phyloP scores from a whole-genome alignment of 30 jellyfish, hydroid and myxozoan species.

The Rhopilema esculentum region DNA sequence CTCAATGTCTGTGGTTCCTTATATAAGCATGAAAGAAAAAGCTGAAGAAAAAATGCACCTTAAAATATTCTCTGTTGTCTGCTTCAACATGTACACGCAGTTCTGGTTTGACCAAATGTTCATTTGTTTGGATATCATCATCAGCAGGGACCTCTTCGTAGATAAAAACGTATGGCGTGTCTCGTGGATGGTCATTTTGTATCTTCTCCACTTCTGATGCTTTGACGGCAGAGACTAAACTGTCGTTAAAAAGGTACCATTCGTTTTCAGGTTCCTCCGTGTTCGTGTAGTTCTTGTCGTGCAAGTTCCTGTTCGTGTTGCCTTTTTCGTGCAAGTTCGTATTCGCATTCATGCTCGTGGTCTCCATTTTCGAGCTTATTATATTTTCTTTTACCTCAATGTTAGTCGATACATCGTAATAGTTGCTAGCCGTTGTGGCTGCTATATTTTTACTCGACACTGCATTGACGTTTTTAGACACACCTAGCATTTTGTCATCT shows the following conservation, averaged over 20 bases:
- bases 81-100: constrained; percentile 30
- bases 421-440: too few species aligned
- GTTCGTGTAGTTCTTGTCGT: neutral
- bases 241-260: constrained; percentile 89
- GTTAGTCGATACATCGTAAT: neutral
- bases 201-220: constrained; percentile 42
- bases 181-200: constrained; percentile 72
- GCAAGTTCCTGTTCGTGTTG: too few species aligned
- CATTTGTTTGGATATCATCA: neutral
- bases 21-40: neutral
- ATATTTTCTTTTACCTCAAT: neutral
- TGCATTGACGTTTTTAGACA: neutral
- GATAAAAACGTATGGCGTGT: constrained; percentile 91
- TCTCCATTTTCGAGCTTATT: neutral
- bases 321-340: neutral
- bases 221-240: constrained; percentile 46
- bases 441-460: too few species aligned
- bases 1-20: too few species aligned
- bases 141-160: constrained; percentile 61
- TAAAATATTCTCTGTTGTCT: constrained; percentile 37
- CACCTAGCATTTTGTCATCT: neutral
- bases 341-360: neutral
- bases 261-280: neutral
- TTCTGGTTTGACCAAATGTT: neutral
- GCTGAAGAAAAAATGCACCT: neutral